These are phyloP conservation scores for Enteromius trimaculatus DNA, from an alignment of 2,797 vertebrate species.

Conservation along the genomic window DNA sequence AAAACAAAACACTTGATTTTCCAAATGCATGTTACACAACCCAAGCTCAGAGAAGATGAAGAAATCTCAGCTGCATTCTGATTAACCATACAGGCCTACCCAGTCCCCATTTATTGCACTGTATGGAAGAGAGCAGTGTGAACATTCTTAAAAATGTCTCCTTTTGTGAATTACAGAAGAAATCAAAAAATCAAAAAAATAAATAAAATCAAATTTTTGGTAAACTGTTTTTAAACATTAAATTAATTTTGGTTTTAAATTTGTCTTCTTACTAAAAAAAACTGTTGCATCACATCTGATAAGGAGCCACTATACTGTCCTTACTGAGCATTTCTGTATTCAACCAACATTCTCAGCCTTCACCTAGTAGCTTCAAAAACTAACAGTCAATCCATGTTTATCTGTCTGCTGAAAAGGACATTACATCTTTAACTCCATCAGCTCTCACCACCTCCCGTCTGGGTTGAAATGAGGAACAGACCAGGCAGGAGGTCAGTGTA, in stretches of 20 bases:
- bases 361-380: constrained; percentile 1
- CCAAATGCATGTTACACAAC: neutral
- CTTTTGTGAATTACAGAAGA: neutral
- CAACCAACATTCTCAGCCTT: constrained; percentile 17
- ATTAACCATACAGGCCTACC: neutral
- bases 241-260: constrained; percentile 2
- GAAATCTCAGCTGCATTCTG: neutral
- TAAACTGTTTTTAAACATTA: neutral
- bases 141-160: neutral
- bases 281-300: neutral
- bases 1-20: neutral
- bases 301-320: neutral
- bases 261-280: neutral
- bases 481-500: constrained; percentile 52
- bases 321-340: constrained; percentile 33
- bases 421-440: constrained; percentile 46
- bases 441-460: constrained; percentile 49
- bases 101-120: neutral
- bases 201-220: neutral
- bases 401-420: constrained; percentile 44
- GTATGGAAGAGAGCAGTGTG: neutral
- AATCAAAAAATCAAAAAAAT: neutral
- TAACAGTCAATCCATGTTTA: constrained; percentile 43
- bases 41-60: neutral
- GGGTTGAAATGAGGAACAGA: constrained; percentile 50